Evolutionary conservation across 2,888 invertebrate genomes (phyloP).

Genomic region (Caenorhabditis auriculariae): DNA sequence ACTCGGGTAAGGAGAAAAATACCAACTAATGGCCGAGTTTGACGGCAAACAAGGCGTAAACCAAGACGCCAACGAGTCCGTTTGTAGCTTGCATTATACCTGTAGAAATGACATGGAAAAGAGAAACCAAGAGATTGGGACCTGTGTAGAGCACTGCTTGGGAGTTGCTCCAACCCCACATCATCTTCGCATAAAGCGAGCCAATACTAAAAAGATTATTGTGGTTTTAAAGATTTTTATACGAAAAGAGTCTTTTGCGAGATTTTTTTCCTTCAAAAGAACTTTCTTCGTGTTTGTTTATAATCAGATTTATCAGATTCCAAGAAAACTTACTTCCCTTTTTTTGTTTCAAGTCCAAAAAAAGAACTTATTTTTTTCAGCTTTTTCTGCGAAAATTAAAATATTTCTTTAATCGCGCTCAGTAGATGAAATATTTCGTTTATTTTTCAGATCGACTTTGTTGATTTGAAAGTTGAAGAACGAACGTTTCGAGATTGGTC

Average conservation of each 20-base stretch:
- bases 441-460: background rate
- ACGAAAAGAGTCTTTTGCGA: background rate
- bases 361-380: background rate
- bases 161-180: conserved; percentile 42
- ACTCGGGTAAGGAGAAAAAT: too few species aligned
- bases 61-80: conserved; percentile 29
- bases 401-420: too few species aligned
- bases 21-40: conserved; percentile 38
- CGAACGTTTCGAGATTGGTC: conserved; percentile 44
- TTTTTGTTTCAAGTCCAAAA: background rate
- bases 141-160: conserved; percentile 34
- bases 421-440: background rate
- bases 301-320: too few species aligned
- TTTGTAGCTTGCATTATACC: conserved; percentile 38
- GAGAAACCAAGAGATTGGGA: background rate
- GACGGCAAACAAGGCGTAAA: conserved; percentile 33
- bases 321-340: background rate
- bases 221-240: background rate
- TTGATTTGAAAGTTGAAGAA: background rate
- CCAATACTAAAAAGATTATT: conserved; percentile 30
- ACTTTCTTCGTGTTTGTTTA: too few species aligned
- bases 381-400: too few species aligned
- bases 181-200: conserved; percentile 37
- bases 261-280: background rate
- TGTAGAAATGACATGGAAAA: background rate